These are phyloP conservation scores for Lutraria rhynchaena DNA, from an alignment of 1,140 invertebrate genomes.

Conservation along the genomic window DNA sequence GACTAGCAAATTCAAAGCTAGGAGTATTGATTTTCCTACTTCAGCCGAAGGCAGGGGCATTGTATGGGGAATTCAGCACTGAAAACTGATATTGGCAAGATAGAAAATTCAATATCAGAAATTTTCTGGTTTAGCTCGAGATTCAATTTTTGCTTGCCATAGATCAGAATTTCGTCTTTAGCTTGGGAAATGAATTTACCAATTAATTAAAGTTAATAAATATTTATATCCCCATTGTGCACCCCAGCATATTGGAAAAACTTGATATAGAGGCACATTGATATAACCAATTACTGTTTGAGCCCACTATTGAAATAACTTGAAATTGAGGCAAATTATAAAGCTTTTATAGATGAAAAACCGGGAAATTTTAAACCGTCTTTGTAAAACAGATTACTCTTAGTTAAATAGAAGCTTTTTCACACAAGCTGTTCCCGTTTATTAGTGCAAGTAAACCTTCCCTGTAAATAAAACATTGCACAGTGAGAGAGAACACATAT, in stretches of 20 bases:
- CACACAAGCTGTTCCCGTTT: too few species aligned
- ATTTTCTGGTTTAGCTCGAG: too few species aligned
- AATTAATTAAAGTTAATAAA: not conserved
- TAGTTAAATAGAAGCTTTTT: not conserved
- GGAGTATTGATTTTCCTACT: slow-evolving; percentile 58
- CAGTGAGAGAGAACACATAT: slow-evolving; percentile 1
- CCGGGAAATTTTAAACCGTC: slow-evolving; percentile 55
- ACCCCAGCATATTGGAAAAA: slow-evolving; percentile 38
- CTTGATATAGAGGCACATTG: slow-evolving; percentile 45
- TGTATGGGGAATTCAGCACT: slow-evolving; percentile 1
- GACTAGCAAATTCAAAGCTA: slow-evolving; percentile 60
- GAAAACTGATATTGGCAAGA: not conserved
- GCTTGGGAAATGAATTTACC: not conserved
- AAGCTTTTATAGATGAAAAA: slow-evolving; percentile 37
- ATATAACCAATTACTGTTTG: slow-evolving; percentile 50
- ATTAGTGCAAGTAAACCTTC: too few species aligned
- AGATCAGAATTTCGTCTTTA: too few species aligned
- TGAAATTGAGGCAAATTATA: slow-evolving; percentile 60
- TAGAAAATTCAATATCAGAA: too few species aligned
- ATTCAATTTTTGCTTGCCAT: too few species aligned
- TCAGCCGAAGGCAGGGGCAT: slow-evolving; percentile 42
- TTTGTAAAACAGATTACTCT: slow-evolving; percentile 35
- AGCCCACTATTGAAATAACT: slow-evolving; percentile 50
- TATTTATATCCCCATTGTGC: slow-evolving; percentile 7
- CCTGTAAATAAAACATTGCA: slow-evolving; percentile 20